phyloP scores from a whole-genome alignment of 2,888 invertebrate species.

The Calameuta idolon region DNA sequence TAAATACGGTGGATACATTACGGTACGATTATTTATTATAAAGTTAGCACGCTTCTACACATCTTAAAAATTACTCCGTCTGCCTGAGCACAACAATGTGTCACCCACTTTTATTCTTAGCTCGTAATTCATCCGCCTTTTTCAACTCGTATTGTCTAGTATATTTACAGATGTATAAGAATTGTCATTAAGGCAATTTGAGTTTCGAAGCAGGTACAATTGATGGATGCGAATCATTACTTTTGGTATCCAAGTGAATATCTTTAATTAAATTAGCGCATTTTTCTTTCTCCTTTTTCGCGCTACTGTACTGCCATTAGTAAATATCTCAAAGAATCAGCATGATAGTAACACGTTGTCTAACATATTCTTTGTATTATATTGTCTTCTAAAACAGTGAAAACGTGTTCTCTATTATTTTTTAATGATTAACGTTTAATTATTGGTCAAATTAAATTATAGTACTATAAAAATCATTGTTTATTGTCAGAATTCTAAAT shows the following conservation, averaged over 20 bases:
- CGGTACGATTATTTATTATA: constrained; percentile 39
- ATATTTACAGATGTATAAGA: constrained; percentile 57
- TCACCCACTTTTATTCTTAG: constrained; percentile 37
- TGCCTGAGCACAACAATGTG: constrained; percentile 50
- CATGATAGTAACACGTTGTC: constrained; percentile 6
- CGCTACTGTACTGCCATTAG: background rate
- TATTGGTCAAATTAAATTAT: background rate
- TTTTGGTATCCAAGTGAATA: constrained; percentile 4
- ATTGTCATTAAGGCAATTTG: constrained; percentile 65
- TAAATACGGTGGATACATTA: constrained; percentile 53
- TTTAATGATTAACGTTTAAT: no score
- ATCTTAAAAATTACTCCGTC: constrained; percentile 24
- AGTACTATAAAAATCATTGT: background rate
- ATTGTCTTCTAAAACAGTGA: background rate
- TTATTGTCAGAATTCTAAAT: background rate
- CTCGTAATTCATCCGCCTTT: constrained; percentile 21
- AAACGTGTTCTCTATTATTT: background rate
- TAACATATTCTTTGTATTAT: background rate
- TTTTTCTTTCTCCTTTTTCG: background rate
- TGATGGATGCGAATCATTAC: constrained; percentile 22
- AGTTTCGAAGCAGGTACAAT: constrained; percentile 63
- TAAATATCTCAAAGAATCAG: constrained; percentile 7
- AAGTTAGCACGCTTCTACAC: constrained; percentile 46
- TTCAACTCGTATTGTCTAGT: constrained; percentile 55
- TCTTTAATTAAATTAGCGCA: background rate